Evolutionary conservation across 2,888 invertebrate genomes (phyloP).

Genomic region (Drosophila nr. perissopoda): DNA sequence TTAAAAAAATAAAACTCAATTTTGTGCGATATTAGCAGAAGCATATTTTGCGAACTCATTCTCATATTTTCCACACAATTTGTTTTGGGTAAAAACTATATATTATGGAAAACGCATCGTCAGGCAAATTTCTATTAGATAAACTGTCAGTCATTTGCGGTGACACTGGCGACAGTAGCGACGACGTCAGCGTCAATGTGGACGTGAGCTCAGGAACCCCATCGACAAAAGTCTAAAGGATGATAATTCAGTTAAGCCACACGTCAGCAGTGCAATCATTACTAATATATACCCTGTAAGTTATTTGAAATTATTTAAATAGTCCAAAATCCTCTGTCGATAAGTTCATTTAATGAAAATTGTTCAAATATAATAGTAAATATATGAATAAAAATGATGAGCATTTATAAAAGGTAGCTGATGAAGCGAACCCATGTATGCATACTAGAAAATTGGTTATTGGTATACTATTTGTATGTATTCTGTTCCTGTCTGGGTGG

Average conservation of each 20-base stretch:
- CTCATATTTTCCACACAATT: constrained; percentile 65
- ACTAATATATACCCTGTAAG: constrained; percentile 24
- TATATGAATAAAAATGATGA: not conserved
- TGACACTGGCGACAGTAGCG: constrained; percentile 10
- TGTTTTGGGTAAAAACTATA: constrained; percentile 53
- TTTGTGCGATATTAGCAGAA: constrained; percentile 5
- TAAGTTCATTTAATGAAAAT: not conserved
- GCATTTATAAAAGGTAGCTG: not conserved
- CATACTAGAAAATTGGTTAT: constrained; percentile 5
- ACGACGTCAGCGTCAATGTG: constrained; percentile 3
- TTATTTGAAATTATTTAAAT: not conserved
- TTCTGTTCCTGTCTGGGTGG: constrained; percentile 18
- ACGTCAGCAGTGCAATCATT: not conserved
- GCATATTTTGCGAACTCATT: constrained; percentile 27
- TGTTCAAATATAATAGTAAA: too few relatives aligned
- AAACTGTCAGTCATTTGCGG: constrained; percentile 73
- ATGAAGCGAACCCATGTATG: not conserved
- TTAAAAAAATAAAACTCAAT: not conserved
- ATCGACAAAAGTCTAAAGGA: constrained; percentile 64
- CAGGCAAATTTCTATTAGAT: constrained; percentile 67
- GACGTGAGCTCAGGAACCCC: constrained; percentile 46
- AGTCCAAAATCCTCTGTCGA: not conserved
- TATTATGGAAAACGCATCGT: constrained; percentile 41
- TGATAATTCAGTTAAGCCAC: constrained; percentile 68
- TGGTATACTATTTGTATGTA: constrained; percentile 16